Conservation (phyloP, 2,113 vertebrate species). For the Procavia capensis region DNA sequence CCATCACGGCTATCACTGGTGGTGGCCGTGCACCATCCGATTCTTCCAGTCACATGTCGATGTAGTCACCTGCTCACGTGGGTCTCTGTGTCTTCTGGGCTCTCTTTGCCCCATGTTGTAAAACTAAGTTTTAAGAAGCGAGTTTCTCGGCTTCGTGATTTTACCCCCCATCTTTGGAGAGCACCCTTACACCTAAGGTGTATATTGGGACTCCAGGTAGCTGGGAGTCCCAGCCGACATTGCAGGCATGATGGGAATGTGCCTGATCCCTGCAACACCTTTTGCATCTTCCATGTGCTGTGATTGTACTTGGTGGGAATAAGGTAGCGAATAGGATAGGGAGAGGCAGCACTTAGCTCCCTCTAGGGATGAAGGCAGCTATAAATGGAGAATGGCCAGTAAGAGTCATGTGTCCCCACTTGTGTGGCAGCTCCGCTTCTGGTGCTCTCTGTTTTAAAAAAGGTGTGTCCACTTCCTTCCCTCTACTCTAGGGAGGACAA, state of each 20-base stretch:
- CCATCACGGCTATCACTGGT: no score
- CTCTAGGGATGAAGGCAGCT: no score
- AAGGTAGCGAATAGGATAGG: not conserved
- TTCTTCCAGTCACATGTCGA: no score
- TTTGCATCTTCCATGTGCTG: not conserved
- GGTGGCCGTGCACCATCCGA: no score
- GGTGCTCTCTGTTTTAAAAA: not conserved
- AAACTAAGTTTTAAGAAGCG: slow-evolving; percentile 89
- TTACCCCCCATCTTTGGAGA: slow-evolving; percentile 16
- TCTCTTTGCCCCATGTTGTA: no score
- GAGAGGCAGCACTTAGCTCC: not conserved
- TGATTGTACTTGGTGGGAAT: not conserved
- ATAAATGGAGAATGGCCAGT: not conserved
- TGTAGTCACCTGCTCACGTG: no score
- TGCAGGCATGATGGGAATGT: not conserved
- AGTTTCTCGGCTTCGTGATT: slow-evolving; percentile 80
- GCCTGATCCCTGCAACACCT: not conserved
- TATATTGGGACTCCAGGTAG: not conserved
- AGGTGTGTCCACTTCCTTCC: not conserved
- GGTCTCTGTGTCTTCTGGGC: no score
- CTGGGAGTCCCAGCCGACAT: not conserved
- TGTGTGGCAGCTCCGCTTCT: not conserved
- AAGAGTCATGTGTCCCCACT: not conserved
- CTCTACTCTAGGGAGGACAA: not conserved
- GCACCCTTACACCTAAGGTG: not conserved